Percentiles rank a stretch among this genome's conserved stretches.
Conservation (phyloP, 2,888 invertebrate species). For the Volucella inflata region DNA sequence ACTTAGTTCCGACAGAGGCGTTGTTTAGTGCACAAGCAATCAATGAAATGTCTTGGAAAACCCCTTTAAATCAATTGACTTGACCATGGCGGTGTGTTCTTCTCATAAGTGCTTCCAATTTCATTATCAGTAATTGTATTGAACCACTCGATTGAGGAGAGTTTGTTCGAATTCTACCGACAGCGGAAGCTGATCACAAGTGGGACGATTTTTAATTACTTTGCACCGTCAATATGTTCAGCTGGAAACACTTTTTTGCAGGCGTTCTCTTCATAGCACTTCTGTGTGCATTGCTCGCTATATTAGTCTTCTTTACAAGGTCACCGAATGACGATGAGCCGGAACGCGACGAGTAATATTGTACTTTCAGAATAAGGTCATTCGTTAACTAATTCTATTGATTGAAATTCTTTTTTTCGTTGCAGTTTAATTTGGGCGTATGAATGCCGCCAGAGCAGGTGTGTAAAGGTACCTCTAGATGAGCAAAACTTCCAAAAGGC, state of each 20-base stretch:
- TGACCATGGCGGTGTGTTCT: neutral
- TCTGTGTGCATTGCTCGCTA: slow-evolving; percentile 22
- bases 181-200: slow-evolving; percentile 22
- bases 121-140: slow-evolving; percentile 57
- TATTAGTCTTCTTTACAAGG: slow-evolving; percentile 45
- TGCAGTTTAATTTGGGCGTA: slow-evolving; percentile 80
- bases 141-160: slow-evolving; percentile 21
- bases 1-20: neutral
- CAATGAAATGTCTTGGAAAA: slow-evolving; percentile 36
- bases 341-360: slow-evolving; percentile 19
- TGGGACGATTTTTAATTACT: slow-evolving; percentile 60
- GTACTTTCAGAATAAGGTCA: neutral
- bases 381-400: slow-evolving; percentile 20
- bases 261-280: slow-evolving; percentile 32
- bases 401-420: slow-evolving; percentile 10
- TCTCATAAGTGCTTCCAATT: slow-evolving; percentile 13
- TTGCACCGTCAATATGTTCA: slow-evolving; percentile 43
- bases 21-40: slow-evolving; percentile 2
- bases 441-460: slow-evolving; percentile 80
- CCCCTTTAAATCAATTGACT: slow-evolving; percentile 30
- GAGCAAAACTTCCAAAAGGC: slow-evolving; percentile 81
- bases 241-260: slow-evolving; percentile 59
- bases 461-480: slow-evolving; percentile 81
- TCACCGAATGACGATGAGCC: neutral
- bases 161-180: slow-evolving; percentile 36